Evolutionary conservation across 2,888 invertebrate genomes (phyloP).

Genomic region (Ophion ventricosus): DNA sequence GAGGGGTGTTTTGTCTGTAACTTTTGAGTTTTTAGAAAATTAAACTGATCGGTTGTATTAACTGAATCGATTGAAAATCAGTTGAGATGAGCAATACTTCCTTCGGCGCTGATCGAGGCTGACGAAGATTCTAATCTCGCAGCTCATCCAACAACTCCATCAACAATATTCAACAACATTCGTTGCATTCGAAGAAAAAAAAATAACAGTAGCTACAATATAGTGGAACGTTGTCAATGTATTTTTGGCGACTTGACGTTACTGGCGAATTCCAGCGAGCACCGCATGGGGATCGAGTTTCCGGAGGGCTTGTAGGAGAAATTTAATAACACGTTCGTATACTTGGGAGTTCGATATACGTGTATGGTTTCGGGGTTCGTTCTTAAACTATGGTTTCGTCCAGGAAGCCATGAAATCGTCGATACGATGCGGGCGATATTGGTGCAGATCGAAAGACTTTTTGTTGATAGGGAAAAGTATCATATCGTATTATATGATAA

Average conservation of each 20-base stretch:
- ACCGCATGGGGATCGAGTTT: background rate
- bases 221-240: background rate
- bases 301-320: background rate
- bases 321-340: background rate
- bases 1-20: too few species aligned
- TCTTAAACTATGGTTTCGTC: constrained; percentile 1
- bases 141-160: too few species aligned
- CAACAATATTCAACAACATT: background rate
- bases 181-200: background rate
- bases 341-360: background rate
- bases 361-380: background rate
- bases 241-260: background rate
- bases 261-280: background rate
- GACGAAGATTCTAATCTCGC: too few species aligned
- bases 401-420: background rate
- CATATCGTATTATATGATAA: too few species aligned
- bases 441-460: background rate
- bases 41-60: too few species aligned
- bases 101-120: too few species aligned
- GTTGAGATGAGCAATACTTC: too few species aligned
- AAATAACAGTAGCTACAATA: background rate
- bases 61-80: too few species aligned
- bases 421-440: background rate
- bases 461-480: background rate
- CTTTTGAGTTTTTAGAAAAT: too few species aligned